Percentiles rank a stretch among this genome's conserved stretches.
Conservation (phyloP, 2,888 invertebrate species). For the Monoplex corrugatus region DNA sequence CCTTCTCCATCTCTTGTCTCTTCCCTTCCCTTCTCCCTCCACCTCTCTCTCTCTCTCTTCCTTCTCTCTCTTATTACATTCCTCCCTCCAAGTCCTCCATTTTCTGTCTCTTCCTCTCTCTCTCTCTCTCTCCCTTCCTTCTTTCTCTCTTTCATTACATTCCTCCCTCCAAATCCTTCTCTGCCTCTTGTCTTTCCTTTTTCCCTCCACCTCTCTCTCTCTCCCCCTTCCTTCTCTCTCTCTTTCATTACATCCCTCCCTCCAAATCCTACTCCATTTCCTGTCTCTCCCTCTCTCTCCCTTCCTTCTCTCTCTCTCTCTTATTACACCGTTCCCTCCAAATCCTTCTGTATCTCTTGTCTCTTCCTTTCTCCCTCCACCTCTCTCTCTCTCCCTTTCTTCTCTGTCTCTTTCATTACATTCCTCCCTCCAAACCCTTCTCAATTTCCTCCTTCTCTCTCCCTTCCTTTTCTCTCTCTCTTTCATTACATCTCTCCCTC, state of each 20-base stretch:
- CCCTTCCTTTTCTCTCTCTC: too few species aligned
- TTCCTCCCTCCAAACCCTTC: too few species aligned
- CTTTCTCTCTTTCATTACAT: too few species aligned
- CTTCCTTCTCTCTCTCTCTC: background rate
- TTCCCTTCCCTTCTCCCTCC: background rate
- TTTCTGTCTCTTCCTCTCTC: background rate
- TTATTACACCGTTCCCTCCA: background rate
- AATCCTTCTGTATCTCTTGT: background rate
- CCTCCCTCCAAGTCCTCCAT: background rate
- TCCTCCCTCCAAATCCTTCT: too few species aligned
- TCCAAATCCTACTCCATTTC: background rate
- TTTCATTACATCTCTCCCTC: too few species aligned
- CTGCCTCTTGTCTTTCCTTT: too few species aligned
- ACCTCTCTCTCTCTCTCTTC: background rate
- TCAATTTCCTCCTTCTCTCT: too few species aligned
- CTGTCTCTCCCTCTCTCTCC: background rate
- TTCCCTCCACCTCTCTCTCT: too few species aligned
- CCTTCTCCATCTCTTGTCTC: background rate
- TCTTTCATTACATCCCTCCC: background rate
- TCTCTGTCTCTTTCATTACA: too few species aligned
- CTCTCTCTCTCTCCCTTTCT: too few species aligned
- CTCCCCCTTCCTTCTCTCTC: background rate
- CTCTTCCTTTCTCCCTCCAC: background rate
- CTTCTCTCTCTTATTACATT: background rate
- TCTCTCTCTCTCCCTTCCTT: too few species aligned